phyloP scores from a whole-genome alignment of 1,140 invertebrate species.

The Pygmarrhopalites habei region DNA sequence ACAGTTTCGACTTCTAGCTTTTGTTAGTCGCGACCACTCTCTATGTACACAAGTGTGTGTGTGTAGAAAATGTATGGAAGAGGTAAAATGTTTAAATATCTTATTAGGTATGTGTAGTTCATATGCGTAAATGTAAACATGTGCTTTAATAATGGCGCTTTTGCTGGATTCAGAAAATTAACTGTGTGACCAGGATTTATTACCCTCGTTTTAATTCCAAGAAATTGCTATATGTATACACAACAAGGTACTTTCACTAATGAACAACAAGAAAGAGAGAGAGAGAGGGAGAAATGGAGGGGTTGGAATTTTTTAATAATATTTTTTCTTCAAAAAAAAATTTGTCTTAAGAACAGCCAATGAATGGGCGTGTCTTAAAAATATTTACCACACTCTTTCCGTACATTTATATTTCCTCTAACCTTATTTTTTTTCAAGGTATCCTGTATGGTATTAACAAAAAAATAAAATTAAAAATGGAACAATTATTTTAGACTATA shows the following conservation, averaged over 20 bases:
- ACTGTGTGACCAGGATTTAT: conserved; percentile 10
- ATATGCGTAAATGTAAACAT: neutral
- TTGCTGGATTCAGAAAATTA: conserved; percentile 8
- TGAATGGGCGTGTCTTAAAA: too few relatives aligned
- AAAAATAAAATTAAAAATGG: too few relatives aligned
- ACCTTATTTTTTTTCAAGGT: too few relatives aligned
- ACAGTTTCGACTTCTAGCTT: neutral
- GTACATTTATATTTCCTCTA: too few relatives aligned
- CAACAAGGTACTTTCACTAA: neutral
- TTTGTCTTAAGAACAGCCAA: too few relatives aligned
- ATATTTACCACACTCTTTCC: too few relatives aligned
- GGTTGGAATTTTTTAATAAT: too few relatives aligned
- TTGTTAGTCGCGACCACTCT: neutral
- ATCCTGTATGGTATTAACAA: too few relatives aligned
- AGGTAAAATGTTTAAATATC: conserved; percentile 5
- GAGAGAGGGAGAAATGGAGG: neutral
- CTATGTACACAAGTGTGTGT: neutral
- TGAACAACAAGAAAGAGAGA: neutral
- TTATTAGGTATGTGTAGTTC: neutral
- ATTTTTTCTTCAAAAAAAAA: too few relatives aligned
- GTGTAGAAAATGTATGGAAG: neutral
- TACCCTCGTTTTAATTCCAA: conserved; percentile 7
- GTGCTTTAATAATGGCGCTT: conserved; percentile 3
- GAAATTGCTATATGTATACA: neutral
- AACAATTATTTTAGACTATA: too few relatives aligned